A percentile compares a stretch with the other conserved stretches of the same genome.
Evolutionary conservation across 2,888 invertebrate species (phyloP).

Genomic region (Crocallis elinguaria): DNA sequence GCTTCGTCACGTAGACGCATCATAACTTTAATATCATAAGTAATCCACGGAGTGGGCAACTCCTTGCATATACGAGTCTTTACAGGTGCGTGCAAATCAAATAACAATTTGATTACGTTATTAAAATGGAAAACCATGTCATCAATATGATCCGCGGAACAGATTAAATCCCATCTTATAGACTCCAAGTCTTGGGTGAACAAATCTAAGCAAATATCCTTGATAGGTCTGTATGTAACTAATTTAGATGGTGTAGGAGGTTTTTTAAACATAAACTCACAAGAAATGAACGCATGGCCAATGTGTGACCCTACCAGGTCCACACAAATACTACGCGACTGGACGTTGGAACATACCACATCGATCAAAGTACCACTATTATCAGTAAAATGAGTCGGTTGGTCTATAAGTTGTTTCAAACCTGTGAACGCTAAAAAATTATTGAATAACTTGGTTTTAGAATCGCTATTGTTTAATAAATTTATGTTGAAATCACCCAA

Average conservation of each 20-base stretch:
- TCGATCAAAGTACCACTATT: conserved; percentile 1
- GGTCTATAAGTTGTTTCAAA: background rate
- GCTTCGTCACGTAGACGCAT: no score
- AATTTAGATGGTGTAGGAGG: no score
- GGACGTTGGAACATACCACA: background rate
- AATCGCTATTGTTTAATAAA: no score
- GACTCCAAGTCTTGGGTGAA: no score
- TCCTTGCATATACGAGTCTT: background rate
- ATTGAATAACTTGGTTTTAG: no score
- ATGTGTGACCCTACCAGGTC: background rate
- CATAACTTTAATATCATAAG: background rate
- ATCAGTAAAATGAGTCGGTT: conserved; percentile 6
- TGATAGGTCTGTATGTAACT: background rate
- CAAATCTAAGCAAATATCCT: background rate
- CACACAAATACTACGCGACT: background rate
- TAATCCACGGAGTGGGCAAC: background rate
- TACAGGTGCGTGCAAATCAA: background rate
- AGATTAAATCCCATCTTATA: no score
- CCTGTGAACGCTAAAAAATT: no score
- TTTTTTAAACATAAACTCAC: conserved; percentile 2
- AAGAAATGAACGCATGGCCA: background rate
- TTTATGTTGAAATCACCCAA: background rate
- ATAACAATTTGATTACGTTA: background rate
- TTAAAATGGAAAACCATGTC: no score
- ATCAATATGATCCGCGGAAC: no score